These are phyloP conservation scores for Sinotaia quadrata DNA, from an alignment of 2,888 invertebrate species.

Conservation along the genomic window DNA sequence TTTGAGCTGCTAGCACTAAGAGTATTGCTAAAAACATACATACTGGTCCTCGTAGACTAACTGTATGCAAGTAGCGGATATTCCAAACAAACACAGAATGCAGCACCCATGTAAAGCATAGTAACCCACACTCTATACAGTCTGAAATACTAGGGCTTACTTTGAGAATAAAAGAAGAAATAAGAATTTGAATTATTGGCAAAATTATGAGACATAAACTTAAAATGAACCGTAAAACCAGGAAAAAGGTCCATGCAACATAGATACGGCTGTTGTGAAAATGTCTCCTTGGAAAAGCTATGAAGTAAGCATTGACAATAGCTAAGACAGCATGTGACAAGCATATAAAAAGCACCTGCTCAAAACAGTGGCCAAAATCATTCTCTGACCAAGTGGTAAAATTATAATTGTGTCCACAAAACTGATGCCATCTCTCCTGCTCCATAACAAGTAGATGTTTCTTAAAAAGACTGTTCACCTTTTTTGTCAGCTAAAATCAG, in stretches of 20 bases:
- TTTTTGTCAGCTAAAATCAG: too few relatives aligned
- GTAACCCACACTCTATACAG: slow-evolving; percentile 81
- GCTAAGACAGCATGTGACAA: slow-evolving; percentile 84
- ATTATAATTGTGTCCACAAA: slow-evolving; percentile 64
- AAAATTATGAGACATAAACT: slow-evolving; percentile 79
- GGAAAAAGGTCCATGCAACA: slow-evolving; percentile 74
- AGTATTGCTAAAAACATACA: slow-evolving; percentile 81
- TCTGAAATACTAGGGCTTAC: slow-evolving; percentile 76
- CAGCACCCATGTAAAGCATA: slow-evolving; percentile 85
- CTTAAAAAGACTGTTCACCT: too few relatives aligned
- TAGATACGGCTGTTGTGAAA: slow-evolving; percentile 77
- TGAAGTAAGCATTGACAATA: slow-evolving; percentile 84
- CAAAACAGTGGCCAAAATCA: slow-evolving; percentile 89
- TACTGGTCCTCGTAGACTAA: slow-evolving; percentile 80
- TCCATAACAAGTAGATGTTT: too few relatives aligned
- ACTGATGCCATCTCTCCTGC: slow-evolving; percentile 49
- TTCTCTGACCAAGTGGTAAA: slow-evolving; percentile 75
- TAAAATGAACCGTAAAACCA: slow-evolving; percentile 64
- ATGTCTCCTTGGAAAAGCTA: slow-evolving; percentile 80
- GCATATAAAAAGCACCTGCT: slow-evolving; percentile 82
- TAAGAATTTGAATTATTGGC: slow-evolving; percentile 79
- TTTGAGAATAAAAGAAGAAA: slow-evolving; percentile 63
- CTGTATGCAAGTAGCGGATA: slow-evolving; percentile 74
- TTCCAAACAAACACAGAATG: slow-evolving; percentile 84
- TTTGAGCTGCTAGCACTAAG: slow-evolving; percentile 79